Percentiles rank a stretch among this genome's conserved stretches.
Evolutionary conservation across 2,888 invertebrate species (phyloP).

Genomic region (Calephelis perditalis): DNA sequence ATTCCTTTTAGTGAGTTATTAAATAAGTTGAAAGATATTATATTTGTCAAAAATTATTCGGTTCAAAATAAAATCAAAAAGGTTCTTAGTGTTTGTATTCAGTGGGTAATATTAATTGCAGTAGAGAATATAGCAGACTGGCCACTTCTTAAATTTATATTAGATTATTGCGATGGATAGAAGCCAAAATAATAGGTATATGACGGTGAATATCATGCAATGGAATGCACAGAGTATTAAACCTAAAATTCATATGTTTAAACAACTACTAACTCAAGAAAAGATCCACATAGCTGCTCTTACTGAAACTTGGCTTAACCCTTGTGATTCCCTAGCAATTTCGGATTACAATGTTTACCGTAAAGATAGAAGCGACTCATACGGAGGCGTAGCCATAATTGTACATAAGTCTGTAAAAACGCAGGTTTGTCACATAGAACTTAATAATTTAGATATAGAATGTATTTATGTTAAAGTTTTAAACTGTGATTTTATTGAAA

Average conservation of each 20-base stretch:
- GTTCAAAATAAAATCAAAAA: not conserved
- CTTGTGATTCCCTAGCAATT: not conserved
- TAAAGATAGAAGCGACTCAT: not conserved
- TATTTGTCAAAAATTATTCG: not conserved
- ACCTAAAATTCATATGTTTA: not conserved
- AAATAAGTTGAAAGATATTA: not conserved
- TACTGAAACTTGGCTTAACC: conserved; percentile 20
- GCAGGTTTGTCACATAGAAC: not conserved
- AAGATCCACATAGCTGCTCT: conserved; percentile 13
- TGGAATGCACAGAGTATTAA: conserved; percentile 7
- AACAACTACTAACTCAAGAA: not conserved
- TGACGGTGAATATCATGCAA: not conserved
- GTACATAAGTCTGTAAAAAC: conserved; percentile 23
- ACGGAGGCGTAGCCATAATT: conserved; percentile 24
- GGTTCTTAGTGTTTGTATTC: not conserved
- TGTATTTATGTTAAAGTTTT: conserved; percentile 24
- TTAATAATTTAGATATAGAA: not conserved
- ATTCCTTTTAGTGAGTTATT: too few species aligned
- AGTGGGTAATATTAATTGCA: not conserved
- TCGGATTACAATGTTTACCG: not conserved
- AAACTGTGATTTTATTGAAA: conserved; percentile 28
- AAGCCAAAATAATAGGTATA: not conserved
- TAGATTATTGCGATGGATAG: too few species aligned
- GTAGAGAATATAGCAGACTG: not conserved
- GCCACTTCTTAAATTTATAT: not conserved